A percentile compares a stretch with the other conserved stretches of the same genome.
Evolutionary conservation across 2,113 vertebrate species (phyloP).

Genomic region (Callopanchax toddi): DNA sequence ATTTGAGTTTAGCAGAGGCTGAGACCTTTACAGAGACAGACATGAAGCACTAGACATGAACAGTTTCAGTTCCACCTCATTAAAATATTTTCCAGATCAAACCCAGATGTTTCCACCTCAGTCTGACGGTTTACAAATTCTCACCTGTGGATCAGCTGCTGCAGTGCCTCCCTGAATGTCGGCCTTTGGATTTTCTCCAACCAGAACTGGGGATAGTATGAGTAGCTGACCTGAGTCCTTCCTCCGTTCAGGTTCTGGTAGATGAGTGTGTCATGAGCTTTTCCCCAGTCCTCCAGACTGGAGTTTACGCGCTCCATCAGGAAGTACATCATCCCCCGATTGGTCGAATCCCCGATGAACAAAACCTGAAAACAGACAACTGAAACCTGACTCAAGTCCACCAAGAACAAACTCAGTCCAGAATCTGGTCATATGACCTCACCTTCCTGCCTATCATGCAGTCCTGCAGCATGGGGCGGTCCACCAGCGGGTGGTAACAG

Average conservation of each 20-base stretch:
- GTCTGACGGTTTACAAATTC: not conserved
- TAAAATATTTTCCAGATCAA: not conserved
- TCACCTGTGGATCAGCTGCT: slow-evolving; percentile 89
- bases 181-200: slow-evolving; percentile 82
- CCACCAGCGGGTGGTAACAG: slow-evolving; percentile 81
- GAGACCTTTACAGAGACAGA: slow-evolving; percentile 78
- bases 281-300: slow-evolving; percentile 91
- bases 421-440: slow-evolving; percentile 21
- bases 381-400: not conserved
- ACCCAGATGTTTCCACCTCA: too few species aligned
- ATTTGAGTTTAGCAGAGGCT: slow-evolving; percentile 86
- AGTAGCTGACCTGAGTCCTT: slow-evolving; percentile 87
- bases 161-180: slow-evolving; percentile 88
- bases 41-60: not conserved
- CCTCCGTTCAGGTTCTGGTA: slow-evolving; percentile 88
- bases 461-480: slow-evolving; percentile 82
- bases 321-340: slow-evolving; percentile 98
- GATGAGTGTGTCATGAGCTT: slow-evolving; percentile 86
- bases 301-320: slow-evolving; percentile 91
- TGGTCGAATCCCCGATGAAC: slow-evolving; percentile 97
- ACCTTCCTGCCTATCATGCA: slow-evolving; percentile 90
- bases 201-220: slow-evolving; percentile 97
- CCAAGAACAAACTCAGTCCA: not conserved
- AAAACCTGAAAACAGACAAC: slow-evolving; percentile 79
- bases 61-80: not conserved